Evolutionary conservation across 2,113 vertebrate genomes (phyloP).

Genomic region (Cottus gobio): DNA sequence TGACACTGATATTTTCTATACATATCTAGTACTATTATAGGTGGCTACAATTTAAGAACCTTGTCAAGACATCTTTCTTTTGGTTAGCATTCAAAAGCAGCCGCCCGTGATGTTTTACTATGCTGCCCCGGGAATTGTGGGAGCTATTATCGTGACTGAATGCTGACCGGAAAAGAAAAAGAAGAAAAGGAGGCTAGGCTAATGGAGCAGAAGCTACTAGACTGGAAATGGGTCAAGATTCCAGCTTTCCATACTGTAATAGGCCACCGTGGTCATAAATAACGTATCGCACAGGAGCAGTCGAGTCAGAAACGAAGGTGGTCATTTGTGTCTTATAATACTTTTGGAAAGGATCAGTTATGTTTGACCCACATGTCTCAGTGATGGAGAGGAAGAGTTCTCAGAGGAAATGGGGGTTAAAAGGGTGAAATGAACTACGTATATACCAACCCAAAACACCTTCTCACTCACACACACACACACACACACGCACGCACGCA

Average conservation of each 20-base stretch:
- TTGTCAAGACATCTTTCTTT: not conserved
- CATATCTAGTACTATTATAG: not conserved
- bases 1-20: not conserved
- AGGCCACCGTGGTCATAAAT: conserved; percentile 22
- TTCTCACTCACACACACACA: not conserved
- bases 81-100: not conserved
- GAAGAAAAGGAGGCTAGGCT: not conserved
- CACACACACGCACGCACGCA: conserved; percentile 14
- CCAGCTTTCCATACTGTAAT: conserved; percentile 12
- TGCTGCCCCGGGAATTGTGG: not conserved
- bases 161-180: not conserved
- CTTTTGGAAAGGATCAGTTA: not conserved
- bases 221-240: conserved; percentile 2
- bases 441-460: not conserved
- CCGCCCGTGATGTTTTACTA: not conserved
- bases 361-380: conserved; percentile 35
- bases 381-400: conserved; percentile 39
- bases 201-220: conserved; percentile 7
- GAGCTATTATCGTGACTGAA: not conserved
- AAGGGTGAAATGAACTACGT: conserved; percentile 17
- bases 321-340: conserved; percentile 40
- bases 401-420: conserved; percentile 37
- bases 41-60: not conserved
- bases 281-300: not conserved
- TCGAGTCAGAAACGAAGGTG: not conserved